These are phyloP conservation scores for Leptocoma aspasia DNA, from an alignment of 2,113 vertebrate genomes.

Conservation along the genomic window DNA sequence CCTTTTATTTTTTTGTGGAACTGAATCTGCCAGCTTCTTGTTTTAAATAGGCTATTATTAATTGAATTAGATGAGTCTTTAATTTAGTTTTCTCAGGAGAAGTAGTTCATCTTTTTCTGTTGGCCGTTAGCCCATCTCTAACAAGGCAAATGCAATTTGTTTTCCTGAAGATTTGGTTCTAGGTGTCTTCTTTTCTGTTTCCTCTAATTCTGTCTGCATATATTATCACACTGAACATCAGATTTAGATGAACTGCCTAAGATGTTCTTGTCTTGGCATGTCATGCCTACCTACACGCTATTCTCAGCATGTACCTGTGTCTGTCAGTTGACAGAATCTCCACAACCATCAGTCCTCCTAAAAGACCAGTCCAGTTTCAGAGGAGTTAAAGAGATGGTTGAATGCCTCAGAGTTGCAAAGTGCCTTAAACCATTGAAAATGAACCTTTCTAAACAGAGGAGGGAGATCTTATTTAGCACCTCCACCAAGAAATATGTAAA, in stretches of 20 bases:
- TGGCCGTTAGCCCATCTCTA: neutral
- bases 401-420: neutral
- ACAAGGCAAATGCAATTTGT: neutral
- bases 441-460: neutral
- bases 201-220: neutral
- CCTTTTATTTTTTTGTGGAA: neutral
- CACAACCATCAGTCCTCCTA: too few relatives aligned
- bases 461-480: neutral
- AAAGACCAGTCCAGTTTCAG: neutral
- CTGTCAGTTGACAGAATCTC: neutral
- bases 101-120: neutral
- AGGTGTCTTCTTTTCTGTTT: neutral
- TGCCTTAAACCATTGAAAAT: neutral
- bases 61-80: neutral
- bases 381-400: neutral
- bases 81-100: neutral
- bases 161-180: neutral
- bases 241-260: neutral
- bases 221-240: neutral
- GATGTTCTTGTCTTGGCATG: neutral
- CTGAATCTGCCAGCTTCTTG: neutral
- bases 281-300: fast-evolving
- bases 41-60: neutral
- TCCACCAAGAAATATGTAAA: fast-evolving
- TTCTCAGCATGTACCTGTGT: neutral